Conservation (phyloP, 2,888 invertebrate genomes). For the Ecliptopera silaceata region DNA sequence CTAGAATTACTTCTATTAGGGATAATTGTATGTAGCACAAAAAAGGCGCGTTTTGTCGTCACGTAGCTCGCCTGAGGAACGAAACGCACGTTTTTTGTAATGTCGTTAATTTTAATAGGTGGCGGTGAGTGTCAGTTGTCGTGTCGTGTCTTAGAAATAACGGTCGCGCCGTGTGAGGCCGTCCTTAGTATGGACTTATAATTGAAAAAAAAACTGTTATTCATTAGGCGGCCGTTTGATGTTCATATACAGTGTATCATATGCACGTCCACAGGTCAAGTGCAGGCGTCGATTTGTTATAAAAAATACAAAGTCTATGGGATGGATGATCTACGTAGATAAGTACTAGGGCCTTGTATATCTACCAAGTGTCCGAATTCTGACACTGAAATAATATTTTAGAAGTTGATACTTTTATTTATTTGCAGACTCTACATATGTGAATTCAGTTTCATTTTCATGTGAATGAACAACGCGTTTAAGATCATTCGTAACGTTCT, state of each 20-base stretch:
- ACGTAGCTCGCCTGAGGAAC: conserved; percentile 9
- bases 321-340: too few species aligned
- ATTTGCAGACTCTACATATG: too few species aligned
- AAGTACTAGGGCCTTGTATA: too few species aligned
- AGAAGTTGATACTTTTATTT: too few species aligned
- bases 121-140: conserved; percentile 25
- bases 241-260: conserved; percentile 11
- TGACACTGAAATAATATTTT: too few species aligned
- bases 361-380: too few species aligned
- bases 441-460: too few species aligned
- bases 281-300: too few species aligned
- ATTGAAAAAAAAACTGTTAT: conserved; percentile 54
- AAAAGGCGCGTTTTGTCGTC: neutral
- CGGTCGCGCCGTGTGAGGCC: conserved; percentile 49
- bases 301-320: too few species aligned
- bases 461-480: too few species aligned
- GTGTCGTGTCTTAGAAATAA: conserved; percentile 34
- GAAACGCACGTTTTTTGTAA: conserved; percentile 29
- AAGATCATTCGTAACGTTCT: too few species aligned
- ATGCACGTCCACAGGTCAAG: too few species aligned
- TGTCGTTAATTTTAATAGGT: conserved; percentile 42
- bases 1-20: conserved; percentile 32
- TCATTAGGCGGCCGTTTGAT: conserved; percentile 37
- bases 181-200: conserved; percentile 47
- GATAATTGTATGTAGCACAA: conserved; percentile 27